A percentile compares a stretch with the other conserved stretches of the same genome.
phyloP scores from a whole-genome alignment of 2,113 vertebrate genomes.

The Sylvilagus bachmani region DNA sequence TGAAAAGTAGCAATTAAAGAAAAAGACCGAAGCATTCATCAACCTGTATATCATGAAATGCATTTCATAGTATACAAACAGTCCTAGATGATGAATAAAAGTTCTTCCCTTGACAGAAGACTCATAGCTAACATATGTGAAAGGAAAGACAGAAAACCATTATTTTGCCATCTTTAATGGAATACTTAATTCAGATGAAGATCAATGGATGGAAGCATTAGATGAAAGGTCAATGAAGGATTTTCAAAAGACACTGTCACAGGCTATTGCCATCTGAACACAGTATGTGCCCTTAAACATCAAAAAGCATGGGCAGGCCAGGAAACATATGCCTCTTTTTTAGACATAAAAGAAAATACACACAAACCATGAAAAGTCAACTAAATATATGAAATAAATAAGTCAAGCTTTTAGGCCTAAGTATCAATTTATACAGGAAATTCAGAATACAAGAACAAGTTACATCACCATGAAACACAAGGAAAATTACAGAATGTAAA shows the following conservation, averaged over 20 bases:
- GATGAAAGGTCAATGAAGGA: conserved; percentile 24
- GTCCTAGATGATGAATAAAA: not conserved
- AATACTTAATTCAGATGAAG: conserved; percentile 9
- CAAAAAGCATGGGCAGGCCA: not conserved
- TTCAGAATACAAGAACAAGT: not conserved
- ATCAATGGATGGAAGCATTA: conserved; percentile 32
- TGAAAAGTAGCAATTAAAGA: conserved; percentile 50
- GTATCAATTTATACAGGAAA: conserved; percentile 18
- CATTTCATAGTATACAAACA: conserved; percentile 41
- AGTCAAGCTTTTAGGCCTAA: conserved; percentile 48
- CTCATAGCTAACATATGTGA: conserved; percentile 44
- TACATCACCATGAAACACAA: conserved; percentile 19
- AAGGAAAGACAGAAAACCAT: conserved; percentile 48
- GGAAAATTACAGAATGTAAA: conserved; percentile 46
- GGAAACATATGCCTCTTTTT: not conserved
- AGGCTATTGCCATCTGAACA: conserved; percentile 4
- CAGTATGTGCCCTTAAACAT: not conserved
- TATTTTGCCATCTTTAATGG: conserved; percentile 32
- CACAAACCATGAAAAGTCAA: not conserved
- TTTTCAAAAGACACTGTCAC: conserved; percentile 22
- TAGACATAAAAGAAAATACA: conserved; percentile 37
- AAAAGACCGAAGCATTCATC: not conserved
- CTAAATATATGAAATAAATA: conserved; percentile 42
- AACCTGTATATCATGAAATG: not conserved
- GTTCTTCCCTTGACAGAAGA: conserved; percentile 12